A percentile compares a stretch with the other conserved stretches of the same genome.
Evolutionary conservation across 2,797 vertebrate species (phyloP).

Genomic region (Tragelaphus eurycerus): DNA sequence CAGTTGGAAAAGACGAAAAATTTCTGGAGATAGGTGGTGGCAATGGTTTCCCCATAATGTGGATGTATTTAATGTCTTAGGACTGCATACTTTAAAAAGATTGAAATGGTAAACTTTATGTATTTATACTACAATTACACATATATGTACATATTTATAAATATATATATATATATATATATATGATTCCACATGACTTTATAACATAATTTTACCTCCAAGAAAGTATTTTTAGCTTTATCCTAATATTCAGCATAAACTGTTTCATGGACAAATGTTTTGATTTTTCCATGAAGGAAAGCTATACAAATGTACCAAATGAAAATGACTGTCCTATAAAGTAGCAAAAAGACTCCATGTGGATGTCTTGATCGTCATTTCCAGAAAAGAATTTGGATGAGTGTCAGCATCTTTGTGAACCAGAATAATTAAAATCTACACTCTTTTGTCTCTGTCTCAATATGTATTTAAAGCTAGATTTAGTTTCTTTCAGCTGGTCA

Average conservation of each 20-base stretch:
- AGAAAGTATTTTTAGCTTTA: background rate
- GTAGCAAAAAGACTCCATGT: background rate
- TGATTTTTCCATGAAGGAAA: background rate
- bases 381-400: constrained; percentile 14
- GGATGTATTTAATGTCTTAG: background rate
- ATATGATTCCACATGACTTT: background rate
- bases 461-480: constrained; percentile 54
- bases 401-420: constrained; percentile 31
- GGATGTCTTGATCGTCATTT: background rate
- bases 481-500: constrained; percentile 51
- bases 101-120: background rate
- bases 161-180: background rate
- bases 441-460: constrained; percentile 41
- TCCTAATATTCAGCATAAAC: background rate
- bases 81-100: background rate
- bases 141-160: background rate
- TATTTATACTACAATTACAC: background rate
- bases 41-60: background rate
- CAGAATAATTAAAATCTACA: constrained; percentile 49
- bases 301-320: background rate
- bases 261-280: background rate
- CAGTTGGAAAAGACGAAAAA: background rate
- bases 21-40: background rate
- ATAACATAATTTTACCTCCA: background rate
- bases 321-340: background rate